Percentiles rank a stretch among this genome's conserved stretches.
phyloP scores from a whole-genome alignment of 2,888 invertebrate species.

The Torymus texanus region DNA sequence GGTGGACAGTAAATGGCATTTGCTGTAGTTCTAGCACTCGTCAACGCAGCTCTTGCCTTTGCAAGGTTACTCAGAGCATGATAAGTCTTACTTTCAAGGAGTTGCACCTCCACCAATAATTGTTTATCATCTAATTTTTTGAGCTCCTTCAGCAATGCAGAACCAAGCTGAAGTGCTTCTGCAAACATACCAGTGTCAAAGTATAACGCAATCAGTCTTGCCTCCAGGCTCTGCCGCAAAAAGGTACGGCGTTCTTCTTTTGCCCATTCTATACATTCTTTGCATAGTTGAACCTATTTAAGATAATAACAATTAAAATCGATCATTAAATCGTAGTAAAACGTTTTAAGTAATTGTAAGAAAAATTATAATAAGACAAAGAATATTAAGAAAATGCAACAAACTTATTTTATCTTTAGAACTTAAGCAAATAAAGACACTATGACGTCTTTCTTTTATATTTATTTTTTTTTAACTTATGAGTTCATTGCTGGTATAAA shows the following conservation, averaged over 20 bases:
- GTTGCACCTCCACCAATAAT: conserved; percentile 96
- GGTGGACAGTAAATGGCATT: conserved; percentile 99
- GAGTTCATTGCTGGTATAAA: background rate
- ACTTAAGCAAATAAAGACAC: background rate
- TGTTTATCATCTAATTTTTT: conserved; percentile 99
- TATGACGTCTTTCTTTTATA: too few species aligned
- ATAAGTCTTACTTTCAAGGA: conserved; percentile 98
- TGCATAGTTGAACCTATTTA: conserved; percentile 85
- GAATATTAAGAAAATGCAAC: conserved; percentile 1
- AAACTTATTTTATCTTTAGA: background rate
- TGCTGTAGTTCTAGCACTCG: conserved; percentile 99
- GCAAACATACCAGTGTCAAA: conserved; percentile 93
- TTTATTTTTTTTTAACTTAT: background rate
- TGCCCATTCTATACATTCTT: conserved; percentile 99
- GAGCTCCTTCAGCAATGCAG: conserved; percentile 92
- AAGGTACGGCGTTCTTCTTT: conserved; percentile 98
- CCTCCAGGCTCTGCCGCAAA: conserved; percentile 95
- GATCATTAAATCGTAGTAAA: background rate
- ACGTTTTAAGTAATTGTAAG: too few species aligned
- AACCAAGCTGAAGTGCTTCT: conserved; percentile 89
- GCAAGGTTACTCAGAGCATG: conserved; percentile 98
- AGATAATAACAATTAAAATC: conserved; percentile 11
- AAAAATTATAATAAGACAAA: background rate
- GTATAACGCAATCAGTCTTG: conserved; percentile 95
- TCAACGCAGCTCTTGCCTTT: conserved; percentile 96